A percentile compares a stretch with the other conserved stretches of the same genome.
Conservation (phyloP, 2,888 invertebrate species). For the Protodeltote pygarga region DNA sequence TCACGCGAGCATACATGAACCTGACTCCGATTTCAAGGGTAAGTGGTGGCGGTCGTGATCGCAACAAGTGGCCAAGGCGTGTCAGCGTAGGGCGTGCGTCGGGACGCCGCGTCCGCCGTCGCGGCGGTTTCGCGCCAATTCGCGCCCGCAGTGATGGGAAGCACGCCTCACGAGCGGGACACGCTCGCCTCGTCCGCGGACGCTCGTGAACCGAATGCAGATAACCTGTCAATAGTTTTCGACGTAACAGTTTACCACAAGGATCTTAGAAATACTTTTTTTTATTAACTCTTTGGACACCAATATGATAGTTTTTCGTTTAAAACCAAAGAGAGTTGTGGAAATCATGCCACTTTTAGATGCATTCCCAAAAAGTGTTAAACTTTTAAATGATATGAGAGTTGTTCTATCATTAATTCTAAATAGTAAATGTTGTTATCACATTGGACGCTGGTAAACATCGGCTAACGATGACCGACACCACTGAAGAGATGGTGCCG, state of each 20-base stretch:
- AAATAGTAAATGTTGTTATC: slow-evolving; percentile 19
- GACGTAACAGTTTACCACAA: slow-evolving; percentile 42
- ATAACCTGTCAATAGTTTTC: slow-evolving; percentile 48
- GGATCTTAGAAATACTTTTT: slow-evolving; percentile 30
- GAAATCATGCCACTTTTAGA: slow-evolving; percentile 21
- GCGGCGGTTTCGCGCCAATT: slow-evolving; percentile 73
- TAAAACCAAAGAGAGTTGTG: slow-evolving; percentile 14
- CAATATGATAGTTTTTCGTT: slow-evolving; percentile 35
- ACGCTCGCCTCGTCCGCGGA: slow-evolving; percentile 59
- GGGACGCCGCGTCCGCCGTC: slow-evolving; percentile 53
- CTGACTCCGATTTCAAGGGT: slow-evolving; percentile 69
- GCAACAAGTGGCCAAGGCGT: slow-evolving; percentile 79
- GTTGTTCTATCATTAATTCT: slow-evolving; percentile 20
- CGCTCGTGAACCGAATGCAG: slow-evolving; percentile 56
- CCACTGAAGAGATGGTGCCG: slow-evolving; percentile 59
- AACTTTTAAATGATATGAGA: slow-evolving; percentile 19
- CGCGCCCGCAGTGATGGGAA: slow-evolving; percentile 78
- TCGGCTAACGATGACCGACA: slow-evolving; percentile 47
- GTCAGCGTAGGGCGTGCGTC: slow-evolving; percentile 67
- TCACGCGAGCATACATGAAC: slow-evolving; percentile 40
- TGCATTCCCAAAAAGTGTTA: slow-evolving; percentile 35
- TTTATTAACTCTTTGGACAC: slow-evolving; percentile 12
- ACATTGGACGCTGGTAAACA: slow-evolving; percentile 29
- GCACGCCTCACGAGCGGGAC: slow-evolving; percentile 74
- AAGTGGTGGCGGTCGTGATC: slow-evolving; percentile 47